Evolutionary conservation across 1,140 invertebrate species (phyloP).

Genomic region (Apocrypta bakeri): DNA sequence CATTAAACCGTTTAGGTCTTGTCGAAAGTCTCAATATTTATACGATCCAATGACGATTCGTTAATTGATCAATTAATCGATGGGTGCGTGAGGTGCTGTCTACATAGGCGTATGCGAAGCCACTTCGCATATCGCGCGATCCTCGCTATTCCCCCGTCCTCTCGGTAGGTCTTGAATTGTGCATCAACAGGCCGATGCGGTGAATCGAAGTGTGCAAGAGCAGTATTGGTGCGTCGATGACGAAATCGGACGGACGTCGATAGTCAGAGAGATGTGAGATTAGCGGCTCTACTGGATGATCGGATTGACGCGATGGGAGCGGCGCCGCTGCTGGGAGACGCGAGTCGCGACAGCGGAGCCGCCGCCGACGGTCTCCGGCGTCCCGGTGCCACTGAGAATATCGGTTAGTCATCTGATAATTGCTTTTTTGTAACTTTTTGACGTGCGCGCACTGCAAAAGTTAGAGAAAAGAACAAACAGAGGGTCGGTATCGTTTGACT

Average conservation of each 20-base stretch:
- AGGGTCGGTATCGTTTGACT: constrained; percentile 32
- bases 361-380: constrained; percentile 55
- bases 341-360: constrained; percentile 60
- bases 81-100: not conserved
- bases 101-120: not conserved
- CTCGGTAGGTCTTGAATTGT: not conserved
- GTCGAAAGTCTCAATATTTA: too few species aligned
- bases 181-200: constrained; percentile 6
- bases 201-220: constrained; percentile 29
- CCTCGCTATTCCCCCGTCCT: not conserved
- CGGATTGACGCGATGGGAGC: constrained; percentile 70
- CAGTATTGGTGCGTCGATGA: constrained; percentile 42
- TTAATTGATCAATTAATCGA: not conserved
- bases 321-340: constrained; percentile 69
- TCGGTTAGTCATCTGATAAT: constrained; percentile 76
- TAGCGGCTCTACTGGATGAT: constrained; percentile 66
- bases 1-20: too few species aligned
- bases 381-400: constrained; percentile 72
- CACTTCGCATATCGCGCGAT: not conserved
- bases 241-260: not conserved
- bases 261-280: not conserved
- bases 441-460: constrained; percentile 73
- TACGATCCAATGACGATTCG: too few species aligned
- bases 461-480: constrained; percentile 57
- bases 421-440: constrained; percentile 75